These are phyloP conservation scores for Tigriopus californicus DNA, from an alignment of 2,888 invertebrate genomes.

Conservation along the genomic window DNA sequence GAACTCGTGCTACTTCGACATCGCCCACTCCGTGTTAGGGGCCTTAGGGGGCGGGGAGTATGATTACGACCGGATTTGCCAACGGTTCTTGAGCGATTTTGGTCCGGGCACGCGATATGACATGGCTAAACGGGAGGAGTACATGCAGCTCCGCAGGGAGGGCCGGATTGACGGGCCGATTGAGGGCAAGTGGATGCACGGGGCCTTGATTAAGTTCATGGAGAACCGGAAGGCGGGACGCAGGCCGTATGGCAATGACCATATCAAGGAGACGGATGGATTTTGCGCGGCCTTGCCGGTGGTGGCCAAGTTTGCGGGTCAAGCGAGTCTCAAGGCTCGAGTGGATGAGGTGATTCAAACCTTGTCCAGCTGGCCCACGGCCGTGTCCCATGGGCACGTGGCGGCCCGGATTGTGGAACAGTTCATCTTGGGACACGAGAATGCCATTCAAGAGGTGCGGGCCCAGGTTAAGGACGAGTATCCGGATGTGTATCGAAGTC, in stretches of 20 bases:
- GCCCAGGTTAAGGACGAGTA: neutral
- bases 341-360: neutral
- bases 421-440: neutral
- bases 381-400: neutral
- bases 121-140: conserved; percentile 1
- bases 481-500: neutral
- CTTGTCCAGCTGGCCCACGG: neutral
- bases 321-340: neutral
- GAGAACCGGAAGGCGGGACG: neutral
- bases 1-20: neutral
- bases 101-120: neutral
- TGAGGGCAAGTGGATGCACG: neutral
- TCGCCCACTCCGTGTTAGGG: neutral
- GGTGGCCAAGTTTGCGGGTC: neutral
- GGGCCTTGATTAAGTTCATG: neutral
- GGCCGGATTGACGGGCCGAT: neutral
- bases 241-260: neutral
- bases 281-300: neutral
- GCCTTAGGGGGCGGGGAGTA: neutral
- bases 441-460: neutral
- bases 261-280: conserved; percentile 5
- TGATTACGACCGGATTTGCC: neutral
- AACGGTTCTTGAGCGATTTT: neutral
- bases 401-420: neutral
- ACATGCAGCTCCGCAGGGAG: neutral